A percentile compares a stretch with the other conserved stretches of the same genome.
Conservation (phyloP, 2,797 vertebrate genomes). For the Tragopan temminckii region DNA sequence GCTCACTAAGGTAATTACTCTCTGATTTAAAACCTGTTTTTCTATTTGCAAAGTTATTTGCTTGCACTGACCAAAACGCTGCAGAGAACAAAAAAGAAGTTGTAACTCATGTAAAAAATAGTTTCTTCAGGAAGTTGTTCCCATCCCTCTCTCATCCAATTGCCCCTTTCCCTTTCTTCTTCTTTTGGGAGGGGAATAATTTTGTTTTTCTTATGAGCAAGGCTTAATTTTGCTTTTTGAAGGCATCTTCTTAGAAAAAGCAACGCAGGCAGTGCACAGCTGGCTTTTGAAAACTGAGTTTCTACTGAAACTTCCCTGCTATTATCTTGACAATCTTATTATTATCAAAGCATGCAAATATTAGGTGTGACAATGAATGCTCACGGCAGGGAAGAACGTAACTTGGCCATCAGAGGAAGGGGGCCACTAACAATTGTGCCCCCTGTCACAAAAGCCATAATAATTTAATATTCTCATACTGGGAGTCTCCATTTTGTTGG, state of each 20-base stretch:
- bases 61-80: constrained; percentile 32
- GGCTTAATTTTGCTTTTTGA: constrained; percentile 69
- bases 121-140: background rate
- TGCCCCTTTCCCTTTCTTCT: constrained; percentile 2
- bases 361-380: constrained; percentile 66
- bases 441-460: constrained; percentile 71
- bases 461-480: constrained; percentile 79
- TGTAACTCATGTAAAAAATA: constrained; percentile 29
- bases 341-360: constrained; percentile 81
- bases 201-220: background rate
- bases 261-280: constrained; percentile 53
- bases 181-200: background rate
- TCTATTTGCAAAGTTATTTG: constrained; percentile 6
- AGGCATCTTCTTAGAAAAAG: constrained; percentile 66
- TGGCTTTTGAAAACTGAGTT: constrained; percentile 77
- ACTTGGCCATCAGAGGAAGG: constrained; percentile 57
- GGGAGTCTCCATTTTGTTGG: constrained; percentile 62
- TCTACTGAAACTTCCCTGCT: constrained; percentile 77
- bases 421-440: constrained; percentile 54
- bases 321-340: constrained; percentile 77
- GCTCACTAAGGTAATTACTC: constrained; percentile 38
- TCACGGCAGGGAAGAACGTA: constrained; percentile 62
- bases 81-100: constrained; percentile 30
- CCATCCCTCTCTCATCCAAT: background rate
- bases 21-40: constrained; percentile 71